These are phyloP conservation scores for Trilocha varians DNA, from an alignment of 2,888 invertebrate species.

Conservation along the genomic window DNA sequence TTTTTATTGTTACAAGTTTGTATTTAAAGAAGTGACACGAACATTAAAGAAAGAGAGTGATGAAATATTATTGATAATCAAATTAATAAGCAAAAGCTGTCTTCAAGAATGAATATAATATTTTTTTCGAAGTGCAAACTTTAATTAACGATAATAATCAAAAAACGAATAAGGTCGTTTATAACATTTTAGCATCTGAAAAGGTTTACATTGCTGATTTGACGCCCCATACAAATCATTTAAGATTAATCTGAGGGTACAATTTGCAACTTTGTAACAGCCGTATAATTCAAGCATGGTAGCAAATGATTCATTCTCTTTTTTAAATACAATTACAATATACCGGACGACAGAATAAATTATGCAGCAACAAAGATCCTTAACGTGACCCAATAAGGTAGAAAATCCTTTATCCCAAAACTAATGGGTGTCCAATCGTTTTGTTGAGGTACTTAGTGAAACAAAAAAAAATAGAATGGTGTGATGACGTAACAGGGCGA, in stretches of 20 bases:
- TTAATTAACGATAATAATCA: no score
- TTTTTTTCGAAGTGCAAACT: no score
- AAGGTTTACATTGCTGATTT: no score
- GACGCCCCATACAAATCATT: conserved; percentile 5
- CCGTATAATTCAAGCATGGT: conserved; percentile 10
- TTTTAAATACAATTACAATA: background rate
- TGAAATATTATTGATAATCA: no score
- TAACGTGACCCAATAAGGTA: conserved; percentile 10
- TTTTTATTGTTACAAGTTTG: no score
- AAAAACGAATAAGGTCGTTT: no score
- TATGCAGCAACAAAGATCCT: conserved; percentile 1
- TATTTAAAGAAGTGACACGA: no score
- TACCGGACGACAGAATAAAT: conserved; percentile 7
- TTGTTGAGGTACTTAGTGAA: conserved; percentile 26
- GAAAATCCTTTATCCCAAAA: conserved; percentile 2
- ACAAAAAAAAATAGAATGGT: conserved; percentile 39
- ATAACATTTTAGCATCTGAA: no score
- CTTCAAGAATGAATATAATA: no score
- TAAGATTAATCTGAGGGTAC: conserved; percentile 8
- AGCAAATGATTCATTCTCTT: conserved; percentile 18
- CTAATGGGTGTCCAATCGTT: conserved; percentile 6
- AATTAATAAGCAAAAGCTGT: no score
- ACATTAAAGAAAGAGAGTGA: no score
- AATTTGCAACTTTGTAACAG: conserved; percentile 11
- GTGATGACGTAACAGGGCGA: conserved; percentile 54